These are phyloP conservation scores for Phoronis australis DNA, from an alignment of 2,888 invertebrate genomes.

Conservation along the genomic window DNA sequence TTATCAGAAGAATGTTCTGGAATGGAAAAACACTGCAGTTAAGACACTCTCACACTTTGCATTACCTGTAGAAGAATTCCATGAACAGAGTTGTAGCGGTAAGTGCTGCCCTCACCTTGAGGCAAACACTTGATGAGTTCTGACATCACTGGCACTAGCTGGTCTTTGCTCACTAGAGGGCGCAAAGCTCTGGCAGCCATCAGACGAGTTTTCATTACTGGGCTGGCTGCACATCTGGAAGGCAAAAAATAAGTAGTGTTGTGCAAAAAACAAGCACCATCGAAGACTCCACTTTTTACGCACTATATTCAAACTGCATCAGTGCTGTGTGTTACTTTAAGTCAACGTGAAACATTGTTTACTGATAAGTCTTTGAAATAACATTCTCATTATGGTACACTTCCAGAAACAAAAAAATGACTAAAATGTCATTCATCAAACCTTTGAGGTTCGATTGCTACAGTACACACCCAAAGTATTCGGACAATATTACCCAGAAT, in stretches of 20 bases:
- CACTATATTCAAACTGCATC: too few species aligned
- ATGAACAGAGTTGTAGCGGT: slow-evolving; percentile 62
- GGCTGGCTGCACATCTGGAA: slow-evolving; percentile 63
- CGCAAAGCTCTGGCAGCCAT: slow-evolving; percentile 69
- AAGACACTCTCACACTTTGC: too few species aligned
- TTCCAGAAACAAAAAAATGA: background rate
- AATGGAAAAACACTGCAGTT: too few species aligned
- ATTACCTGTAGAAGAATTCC: slow-evolving; percentile 66
- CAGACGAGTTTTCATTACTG: slow-evolving; percentile 65
- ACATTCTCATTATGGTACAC: too few species aligned
- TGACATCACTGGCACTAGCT: slow-evolving; percentile 33
- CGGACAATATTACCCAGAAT: too few species aligned
- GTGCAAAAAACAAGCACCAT: too few species aligned
- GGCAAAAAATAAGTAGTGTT: too few species aligned
- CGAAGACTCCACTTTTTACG: too few species aligned
- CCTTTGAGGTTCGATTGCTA: background rate
- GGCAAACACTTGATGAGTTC: slow-evolving; percentile 50
- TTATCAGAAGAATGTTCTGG: too few species aligned
- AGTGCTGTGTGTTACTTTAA: too few species aligned
- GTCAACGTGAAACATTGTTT: too few species aligned
- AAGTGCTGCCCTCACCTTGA: slow-evolving; percentile 18
- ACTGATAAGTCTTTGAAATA: too few species aligned
- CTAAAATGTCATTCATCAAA: background rate
- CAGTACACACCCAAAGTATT: background rate
- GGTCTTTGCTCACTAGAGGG: slow-evolving; percentile 58